Conservation (phyloP, 2,888 invertebrate species). For the Apantesis nais region DNA sequence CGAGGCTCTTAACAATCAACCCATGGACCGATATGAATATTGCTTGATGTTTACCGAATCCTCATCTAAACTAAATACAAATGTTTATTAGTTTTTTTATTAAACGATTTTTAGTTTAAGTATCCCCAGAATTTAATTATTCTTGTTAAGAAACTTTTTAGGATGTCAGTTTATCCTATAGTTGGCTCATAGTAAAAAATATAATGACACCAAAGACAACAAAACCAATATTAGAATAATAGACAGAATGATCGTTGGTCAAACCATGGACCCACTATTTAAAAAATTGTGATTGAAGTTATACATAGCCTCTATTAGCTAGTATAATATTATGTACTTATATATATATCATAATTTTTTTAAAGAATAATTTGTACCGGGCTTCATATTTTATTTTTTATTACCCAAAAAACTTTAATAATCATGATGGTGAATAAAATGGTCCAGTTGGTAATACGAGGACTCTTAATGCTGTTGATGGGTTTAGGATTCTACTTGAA, state of each 20-base stretch:
- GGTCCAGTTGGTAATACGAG: conserved; percentile 62
- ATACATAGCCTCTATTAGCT: too few relatives aligned
- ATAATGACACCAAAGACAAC: too few relatives aligned
- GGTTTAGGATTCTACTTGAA: conserved; percentile 54
- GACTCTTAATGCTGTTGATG: conserved; percentile 55
- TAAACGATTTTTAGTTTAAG: too few relatives aligned
- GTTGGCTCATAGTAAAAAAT: too few relatives aligned
- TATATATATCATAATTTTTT: background rate
- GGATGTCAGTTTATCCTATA: too few relatives aligned
- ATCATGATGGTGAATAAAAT: conserved; percentile 44
- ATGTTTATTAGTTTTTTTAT: too few relatives aligned
- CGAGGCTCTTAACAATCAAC: too few relatives aligned
- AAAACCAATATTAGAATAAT: background rate
- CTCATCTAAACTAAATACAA: too few relatives aligned
- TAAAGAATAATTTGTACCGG: background rate
- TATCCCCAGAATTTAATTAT: too few relatives aligned
- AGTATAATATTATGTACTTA: background rate
- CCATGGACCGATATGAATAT: too few relatives aligned
- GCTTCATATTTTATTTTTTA: background rate
- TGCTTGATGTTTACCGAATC: too few relatives aligned
- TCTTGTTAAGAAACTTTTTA: too few relatives aligned
- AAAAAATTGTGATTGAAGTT: background rate
- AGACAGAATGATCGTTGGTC: background rate
- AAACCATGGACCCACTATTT: background rate
- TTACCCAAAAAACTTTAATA: background rate